phyloP scores from a whole-genome alignment of 2,797 vertebrate species.

The Epinephelus malabaricus region DNA sequence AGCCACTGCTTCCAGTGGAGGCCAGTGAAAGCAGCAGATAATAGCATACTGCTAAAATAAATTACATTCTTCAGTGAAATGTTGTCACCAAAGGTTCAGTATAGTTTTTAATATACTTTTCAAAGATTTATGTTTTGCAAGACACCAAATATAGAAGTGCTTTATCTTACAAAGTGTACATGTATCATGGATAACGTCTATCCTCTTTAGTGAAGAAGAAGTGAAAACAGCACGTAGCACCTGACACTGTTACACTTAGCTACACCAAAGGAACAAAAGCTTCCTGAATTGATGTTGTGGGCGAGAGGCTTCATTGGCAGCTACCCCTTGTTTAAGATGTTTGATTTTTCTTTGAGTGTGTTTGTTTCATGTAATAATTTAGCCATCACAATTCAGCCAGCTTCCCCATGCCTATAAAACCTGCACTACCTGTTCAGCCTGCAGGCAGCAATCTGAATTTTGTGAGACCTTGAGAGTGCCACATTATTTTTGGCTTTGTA shows the following conservation, averaged over 20 bases:
- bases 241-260: background rate
- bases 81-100: background rate
- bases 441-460: conserved; percentile 2
- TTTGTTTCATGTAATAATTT: background rate
- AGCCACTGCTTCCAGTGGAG: background rate
- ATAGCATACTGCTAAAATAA: background rate
- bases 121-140: background rate
- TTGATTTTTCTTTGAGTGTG: background rate
- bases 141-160: background rate
- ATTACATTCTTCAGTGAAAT: background rate
- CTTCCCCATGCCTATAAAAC: background rate
- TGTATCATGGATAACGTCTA: background rate
- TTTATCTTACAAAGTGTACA: background rate
- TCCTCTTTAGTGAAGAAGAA: background rate
- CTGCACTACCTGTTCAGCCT: background rate
- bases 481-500: background rate
- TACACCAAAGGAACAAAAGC: background rate
- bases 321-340: background rate
- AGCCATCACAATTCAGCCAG: background rate
- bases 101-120: background rate
- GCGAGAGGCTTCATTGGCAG: background rate
- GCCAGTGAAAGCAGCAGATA: background rate
- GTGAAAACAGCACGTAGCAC: background rate
- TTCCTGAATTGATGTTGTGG: background rate
- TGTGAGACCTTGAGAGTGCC: conserved; percentile 7